phyloP scores from a whole-genome alignment of 2,797 vertebrate species.

The Clarias pachynema region DNA sequence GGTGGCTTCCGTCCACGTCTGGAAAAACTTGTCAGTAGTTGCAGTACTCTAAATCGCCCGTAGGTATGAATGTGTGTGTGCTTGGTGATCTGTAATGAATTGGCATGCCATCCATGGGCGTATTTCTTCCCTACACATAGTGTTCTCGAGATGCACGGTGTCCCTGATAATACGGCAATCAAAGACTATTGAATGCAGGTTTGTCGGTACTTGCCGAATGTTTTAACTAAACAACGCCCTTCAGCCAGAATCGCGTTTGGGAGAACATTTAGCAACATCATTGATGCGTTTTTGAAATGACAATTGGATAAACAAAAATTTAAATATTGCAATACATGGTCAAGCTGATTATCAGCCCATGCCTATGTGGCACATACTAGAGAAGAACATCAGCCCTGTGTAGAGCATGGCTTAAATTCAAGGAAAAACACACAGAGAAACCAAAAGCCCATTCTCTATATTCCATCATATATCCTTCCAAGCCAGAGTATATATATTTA shows the following conservation, averaged over 20 bases:
- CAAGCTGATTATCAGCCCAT: neutral
- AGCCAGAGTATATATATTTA: neutral
- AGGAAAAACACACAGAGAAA: neutral
- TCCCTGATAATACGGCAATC: neutral
- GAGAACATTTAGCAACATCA: neutral
- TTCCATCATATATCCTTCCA: conserved; percentile 1
- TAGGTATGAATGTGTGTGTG: neutral
- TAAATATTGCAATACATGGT: neutral
- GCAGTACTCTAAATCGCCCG: no score
- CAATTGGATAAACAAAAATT: neutral
- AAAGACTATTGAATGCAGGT: neutral
- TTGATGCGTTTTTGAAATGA: neutral
- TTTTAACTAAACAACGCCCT: neutral
- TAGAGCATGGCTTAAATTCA: neutral
- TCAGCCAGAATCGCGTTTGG: neutral
- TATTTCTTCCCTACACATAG: neutral
- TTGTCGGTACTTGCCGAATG: neutral
- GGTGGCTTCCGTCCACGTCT: neutral
- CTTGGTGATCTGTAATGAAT: neutral
- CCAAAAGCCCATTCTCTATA: neutral
- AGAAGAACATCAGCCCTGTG: neutral
- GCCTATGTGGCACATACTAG: neutral
- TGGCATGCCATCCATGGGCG: neutral
- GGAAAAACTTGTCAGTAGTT: neutral
- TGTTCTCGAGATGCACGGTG: neutral